Base-by-base conservation (phyloP, 1,140 invertebrate species). In the Zaprionus tsacasi region DNA sequence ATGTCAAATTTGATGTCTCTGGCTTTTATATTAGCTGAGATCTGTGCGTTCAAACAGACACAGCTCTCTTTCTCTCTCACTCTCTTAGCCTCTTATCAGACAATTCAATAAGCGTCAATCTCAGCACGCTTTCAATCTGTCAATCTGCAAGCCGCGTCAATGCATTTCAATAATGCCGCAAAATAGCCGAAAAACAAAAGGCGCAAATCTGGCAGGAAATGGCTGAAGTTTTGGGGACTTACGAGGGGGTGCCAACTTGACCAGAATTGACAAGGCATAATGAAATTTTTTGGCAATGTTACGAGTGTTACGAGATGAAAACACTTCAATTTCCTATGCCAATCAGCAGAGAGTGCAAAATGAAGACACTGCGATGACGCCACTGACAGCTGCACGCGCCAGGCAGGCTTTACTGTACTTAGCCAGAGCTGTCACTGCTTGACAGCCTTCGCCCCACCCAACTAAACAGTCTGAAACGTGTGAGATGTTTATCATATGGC, bases 61-160 rank as follows among this genome's bases (percentile, higher is more conserved):
- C 21, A 21, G 21, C 21, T 27, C 21, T n/a, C 4, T n/a, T 11
- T n/a, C 11, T 54, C 50, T 54, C 3, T 35, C 13, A 11, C 4
- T 2, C 60, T 36, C 21, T 2, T 21, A 21, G 8, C 13, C 13
- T 65, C 11, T 15, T 45, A 45, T 27, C 33, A 48, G 75, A 57
- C 76, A 89, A 90, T 89, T 90, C 81, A 89, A 89, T 89, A 89
- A 89, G 85, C 85, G 79, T 81, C 81, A 88, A 89, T 87, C 80
- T 61, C 56, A 69, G 45, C 59, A 65, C 57, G 55, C 57, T 59
- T 66, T 56, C 63, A 48, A 48, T 17, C 81, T 89, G 85, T 89
- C 85, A 89, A 85, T 83, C 70, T 78, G 73, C 74, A 17, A 60
- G n/a, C 15, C 10, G 25, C 70, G 68, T 56, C 80, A 71, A 85